Base-by-base conservation (phyloP, 2,888 invertebrate species). In the Geotrupes spiniger region DNA sequence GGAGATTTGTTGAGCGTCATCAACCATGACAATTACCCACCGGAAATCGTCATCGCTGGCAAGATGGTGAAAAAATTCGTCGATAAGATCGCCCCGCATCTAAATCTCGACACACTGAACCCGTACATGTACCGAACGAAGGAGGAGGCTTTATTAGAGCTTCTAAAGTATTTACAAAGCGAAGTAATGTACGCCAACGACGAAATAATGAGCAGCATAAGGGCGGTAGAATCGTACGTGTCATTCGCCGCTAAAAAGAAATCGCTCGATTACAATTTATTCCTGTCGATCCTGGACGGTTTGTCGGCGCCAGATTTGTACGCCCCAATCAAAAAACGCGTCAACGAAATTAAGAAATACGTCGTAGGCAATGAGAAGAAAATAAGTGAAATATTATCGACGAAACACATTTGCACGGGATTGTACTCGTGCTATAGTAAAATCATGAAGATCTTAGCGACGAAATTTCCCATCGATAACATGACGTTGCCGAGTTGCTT, bases 11-110 rank as follows among this genome's bases (percentile, higher is more conserved):
- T 45, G 1, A 17, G 38, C 8, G 16, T 37, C 25, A 27, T 45
- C 38, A 26, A 28, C 17, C 28, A 16, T 16, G 10, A 15, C 9
- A 16, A 36, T 9, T 45, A 37, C 11, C 45, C 45, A 0, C 16
- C 28, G 6, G 45, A 45, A 17, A 38, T 45, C 17, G 37, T 45
- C n/a, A 8, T 45, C 8, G 45, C 45, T 1, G 26, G 14, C 5
- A 12, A 38, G 2, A 14, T 26, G 21, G 28, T 45, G 14, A 8
- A 15, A 16, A 21, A 37, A 8, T 45, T 16, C 36, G 11, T 37
- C 4, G 37, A 15, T 6, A 45, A 45, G 16, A 28, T 45, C 2
- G 10, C 28, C 5, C 28, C 28, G 16, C 38, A 26, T 17, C 12
- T 45, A n/a, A 16, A 16, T 12, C 15, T 26, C 11, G 9, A 36